Evolutionary conservation across 2,888 invertebrate genomes (phyloP), one percentile per base, ranked within the genome.

Genomic region (Cephalotes varians): DNA sequence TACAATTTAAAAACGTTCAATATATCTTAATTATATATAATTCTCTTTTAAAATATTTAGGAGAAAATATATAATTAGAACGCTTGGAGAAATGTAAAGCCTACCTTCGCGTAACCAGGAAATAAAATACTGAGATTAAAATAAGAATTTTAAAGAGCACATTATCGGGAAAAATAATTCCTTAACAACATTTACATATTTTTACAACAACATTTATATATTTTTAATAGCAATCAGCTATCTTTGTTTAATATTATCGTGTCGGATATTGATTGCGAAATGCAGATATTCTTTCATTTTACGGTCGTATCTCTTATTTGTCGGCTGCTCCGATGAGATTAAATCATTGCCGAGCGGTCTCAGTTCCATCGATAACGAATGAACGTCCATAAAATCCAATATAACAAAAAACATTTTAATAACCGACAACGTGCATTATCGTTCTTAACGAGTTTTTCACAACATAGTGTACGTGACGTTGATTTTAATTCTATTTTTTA

Each of bases 351-450:
- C 28, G 18, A n/a, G 51, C 71, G 51, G 40, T 77, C 77, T 77
- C 77, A 71, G 21, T 51, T 71, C 76, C 77, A 40, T 44, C 54
- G 77, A 71, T 77, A 71, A 77, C 51, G 77, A 71, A 71, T 47
- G 72, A 54, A 54, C 40, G 54, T 77, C 31, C 77, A 71, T 71
- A 77, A 77, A 77, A 71, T 71, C 40, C 21, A 69, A 76, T 56
- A 56, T 77, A 71, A 77, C 40, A 71, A 77, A 77, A 54, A 71
- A 54, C 72, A 77, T 56, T 69, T 76, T 76, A 76, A 76, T 54
- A 76, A 51, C 76, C 76, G 76, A 69, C 76, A 76, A 69, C 51
- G 51, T 76, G 76, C 76, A 69, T 76, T 76, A 69, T 76, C 49
- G 76, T 51, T 69, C 51, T 76, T 76, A 76, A 76, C 40, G 76